phyloP scores from a whole-genome alignment of 2,888 invertebrate species.

The Pteria penguin region DNA sequence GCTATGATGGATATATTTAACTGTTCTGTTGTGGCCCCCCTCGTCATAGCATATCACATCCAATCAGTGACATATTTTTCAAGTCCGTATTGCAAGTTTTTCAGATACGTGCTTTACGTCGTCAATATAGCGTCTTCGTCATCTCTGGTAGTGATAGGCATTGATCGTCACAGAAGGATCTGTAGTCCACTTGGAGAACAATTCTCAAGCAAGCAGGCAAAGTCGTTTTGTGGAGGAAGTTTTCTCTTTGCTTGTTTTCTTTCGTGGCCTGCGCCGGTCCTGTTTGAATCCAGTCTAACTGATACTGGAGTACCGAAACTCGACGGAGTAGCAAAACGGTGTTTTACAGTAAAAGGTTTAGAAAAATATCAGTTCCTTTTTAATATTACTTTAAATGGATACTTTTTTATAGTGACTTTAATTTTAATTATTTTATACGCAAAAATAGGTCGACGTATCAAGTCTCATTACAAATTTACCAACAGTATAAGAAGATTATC shows the following conservation, averaged over 20 bases:
- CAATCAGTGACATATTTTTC: slow-evolving; percentile 48
- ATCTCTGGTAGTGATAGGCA: slow-evolving; percentile 54
- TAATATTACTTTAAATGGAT: neutral
- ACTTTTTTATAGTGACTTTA: neutral
- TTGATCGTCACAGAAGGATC: slow-evolving; percentile 56
- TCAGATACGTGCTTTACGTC: slow-evolving; percentile 54
- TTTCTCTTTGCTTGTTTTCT: slow-evolving; percentile 41
- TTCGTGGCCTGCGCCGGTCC: slow-evolving; percentile 53
- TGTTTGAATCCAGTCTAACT: slow-evolving; percentile 49
- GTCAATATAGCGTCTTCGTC: slow-evolving; percentile 49
- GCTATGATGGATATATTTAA: slow-evolving; percentile 51
- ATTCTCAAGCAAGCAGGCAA: slow-evolving; percentile 44
- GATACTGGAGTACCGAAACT: too few species aligned
- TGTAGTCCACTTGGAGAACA: slow-evolving; percentile 48
- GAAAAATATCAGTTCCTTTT: neutral
- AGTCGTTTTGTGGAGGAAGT: slow-evolving; percentile 41
- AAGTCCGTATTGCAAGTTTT: slow-evolving; percentile 50
- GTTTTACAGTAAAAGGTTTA: neutral
- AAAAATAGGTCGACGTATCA: neutral
- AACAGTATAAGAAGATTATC: neutral
- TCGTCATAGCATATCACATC: slow-evolving; percentile 46
- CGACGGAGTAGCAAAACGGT: neutral
- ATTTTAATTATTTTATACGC: neutral
- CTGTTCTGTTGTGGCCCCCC: slow-evolving; percentile 52
- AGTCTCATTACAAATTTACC: neutral